Conservation (phyloP, 2,797 vertebrate genomes). For the Galago senegalensis region DNA sequence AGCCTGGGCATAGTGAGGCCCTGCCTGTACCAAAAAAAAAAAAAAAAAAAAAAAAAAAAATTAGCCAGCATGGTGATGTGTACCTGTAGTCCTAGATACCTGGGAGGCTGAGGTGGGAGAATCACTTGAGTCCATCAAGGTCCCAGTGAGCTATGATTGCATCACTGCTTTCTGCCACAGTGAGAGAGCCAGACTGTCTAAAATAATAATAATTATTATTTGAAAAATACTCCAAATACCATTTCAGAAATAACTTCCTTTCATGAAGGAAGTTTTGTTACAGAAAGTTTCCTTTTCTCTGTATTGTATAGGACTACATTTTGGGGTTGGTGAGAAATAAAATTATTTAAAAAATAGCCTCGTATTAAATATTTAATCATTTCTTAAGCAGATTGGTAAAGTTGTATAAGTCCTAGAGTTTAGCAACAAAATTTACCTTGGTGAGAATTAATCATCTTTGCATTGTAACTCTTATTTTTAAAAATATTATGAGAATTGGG, state of each 20-base stretch:
- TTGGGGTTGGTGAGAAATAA: conserved; percentile 49
- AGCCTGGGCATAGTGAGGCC: too few relatives aligned
- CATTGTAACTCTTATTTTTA: not conserved
- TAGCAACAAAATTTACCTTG: conserved; percentile 60
- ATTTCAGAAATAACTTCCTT: conserved; percentile 51
- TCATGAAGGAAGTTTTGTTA: not conserved
- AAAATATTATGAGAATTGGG: conserved; percentile 21
- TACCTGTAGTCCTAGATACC: too few relatives aligned
- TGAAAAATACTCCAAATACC: too few relatives aligned
- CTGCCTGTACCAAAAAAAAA: too few relatives aligned
- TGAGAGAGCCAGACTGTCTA: too few relatives aligned
- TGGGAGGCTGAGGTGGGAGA: too few relatives aligned
- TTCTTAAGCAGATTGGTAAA: conserved; percentile 64
- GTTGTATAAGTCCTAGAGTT: conserved; percentile 52
- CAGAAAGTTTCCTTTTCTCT: not conserved
- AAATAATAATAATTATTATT: too few relatives aligned
- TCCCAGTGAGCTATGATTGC: too few relatives aligned
- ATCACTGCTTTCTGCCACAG: too few relatives aligned
- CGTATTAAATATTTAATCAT: conserved; percentile 56
- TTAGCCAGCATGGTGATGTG: too few relatives aligned
- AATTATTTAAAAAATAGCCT: conserved; percentile 65
- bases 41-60: too few relatives aligned
- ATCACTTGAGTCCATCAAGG: too few relatives aligned
- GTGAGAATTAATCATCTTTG: conserved; percentile 28
- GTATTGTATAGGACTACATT: conserved; percentile 6